Base-by-base conservation (phyloP, 2,113 vertebrate genomes). In the Ceratotherium simum region DNA sequence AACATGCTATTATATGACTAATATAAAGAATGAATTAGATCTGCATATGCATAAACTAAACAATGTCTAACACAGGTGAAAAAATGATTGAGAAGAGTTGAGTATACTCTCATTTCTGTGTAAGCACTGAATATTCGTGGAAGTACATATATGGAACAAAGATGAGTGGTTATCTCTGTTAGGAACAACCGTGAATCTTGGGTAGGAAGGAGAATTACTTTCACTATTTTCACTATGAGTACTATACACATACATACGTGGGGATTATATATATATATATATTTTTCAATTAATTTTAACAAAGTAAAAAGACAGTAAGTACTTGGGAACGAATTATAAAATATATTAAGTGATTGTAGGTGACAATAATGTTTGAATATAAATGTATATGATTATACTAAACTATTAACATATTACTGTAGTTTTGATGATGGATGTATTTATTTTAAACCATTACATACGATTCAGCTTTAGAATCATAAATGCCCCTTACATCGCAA, bases 391-490 rank as follows among this genome's bases (percentile, higher is more conserved):
- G 12, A n/a, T 88, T 51, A 36, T 56, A 70, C 83, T 81, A 69
- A 93, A 58, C 16, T 62, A 82, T 23, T 73, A 48, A 73, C 29
- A 46, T 56, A 80, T 83, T 82, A 82, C 2, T 10, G 46, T 20
- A 2, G 2, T 69, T 48, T 56, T 79, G 17, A 82, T 21, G 39
- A 46, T 76, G 8, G 33, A 51, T 91, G 11, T 73, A 65, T n/a
- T 91, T 95, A 91, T 87, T 79, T 85, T 79, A 94, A 93, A 31
- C 33, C 11, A 91, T 64, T 88, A 67, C 33, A n/a, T 84, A 75
- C 70, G 29, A 65, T 72, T 73, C 67, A 93, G 54, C 25, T 69
- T 65, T 83, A 65, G 13, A 86, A 48, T 81, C 14, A 78, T 64
- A 84, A 58, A 70, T 78, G 2, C 12, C 36, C 31, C 56, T 85